Evolutionary conservation across 30 jellyfish, hydroid and myxozoan species (phyloP), one percentile per base, ranked within the genome.

Genomic region (Pelagia noctiluca): DNA sequence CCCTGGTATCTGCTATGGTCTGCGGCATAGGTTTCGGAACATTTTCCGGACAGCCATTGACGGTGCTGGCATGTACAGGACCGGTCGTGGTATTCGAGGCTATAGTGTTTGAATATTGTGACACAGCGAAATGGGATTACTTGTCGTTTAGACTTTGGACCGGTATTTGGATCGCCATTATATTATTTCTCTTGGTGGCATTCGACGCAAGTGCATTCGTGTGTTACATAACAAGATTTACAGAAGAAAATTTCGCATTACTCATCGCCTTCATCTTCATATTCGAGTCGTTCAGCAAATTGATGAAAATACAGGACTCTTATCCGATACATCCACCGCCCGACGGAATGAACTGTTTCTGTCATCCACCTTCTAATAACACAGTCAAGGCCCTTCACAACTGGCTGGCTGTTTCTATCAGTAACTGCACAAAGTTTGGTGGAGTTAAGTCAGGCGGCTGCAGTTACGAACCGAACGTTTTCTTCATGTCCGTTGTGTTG

Each of bases 1-100:
- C 93, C 3, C 73, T 83, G 65, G 63, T 83, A 22, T 83, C 93
- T 7, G 93, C 87, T 2, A 49, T 83, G 74, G 47, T 83, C 10
- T 83, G 93, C 33, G 93, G 93, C 35, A 37, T 83, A 16, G 72
- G 69, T 22, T 83, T 69, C 50, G 93, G 93, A 18, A 13, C 87
- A 37, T 88, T 93, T 67, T 68, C 91, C 32, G 99, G 99, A 18
- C 99, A 94, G 64, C 99, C 99, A 29, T 60, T 94, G 77, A 57
- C 91, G 8, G 62, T 94, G 22, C 83, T 94, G 24, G 85, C 96
- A 29, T 83, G 77, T 2, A 84, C 99, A 22, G 75, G 91, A 33
- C 99, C 99, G 1, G 84, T 88, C 50, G 63, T 85, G 34, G 82
- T 83, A 19, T 94, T 82, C 48, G 99, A 94, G 35, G 36, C 83